Base-by-base conservation (phyloP, 2,797 vertebrate species). In the Synanceia verrucosa region DNA sequence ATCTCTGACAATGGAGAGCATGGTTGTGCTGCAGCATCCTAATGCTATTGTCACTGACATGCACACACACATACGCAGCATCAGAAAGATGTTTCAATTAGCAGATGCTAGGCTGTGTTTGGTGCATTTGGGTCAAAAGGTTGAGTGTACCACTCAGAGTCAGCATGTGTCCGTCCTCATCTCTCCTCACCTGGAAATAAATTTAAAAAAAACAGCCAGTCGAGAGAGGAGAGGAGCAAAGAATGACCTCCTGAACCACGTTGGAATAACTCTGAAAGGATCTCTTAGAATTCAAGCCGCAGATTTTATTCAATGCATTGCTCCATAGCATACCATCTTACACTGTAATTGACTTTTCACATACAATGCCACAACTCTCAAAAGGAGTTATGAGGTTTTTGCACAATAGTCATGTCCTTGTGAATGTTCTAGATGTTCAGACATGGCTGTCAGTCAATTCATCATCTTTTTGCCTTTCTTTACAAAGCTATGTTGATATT, bases 1-100 rank as follows among this genome's bases (percentile, higher is more conserved):
- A 81, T 89, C 89, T 86, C 70, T 84, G 88, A 91, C 87, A 86
- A 86, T 86, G 87, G 86, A 90, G 91, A 81, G 80, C 78, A 31
- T 7, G 65, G 26, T 72, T 78, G 67, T 75, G 77, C 74, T 34
- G 43, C 53, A 21, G 86, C 88, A 90, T 92, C 80, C 81, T 88
- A 90, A 92, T 91, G 83, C 75, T 73, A 53, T 67, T 70, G 73
- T 58, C 53, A 48, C 31, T 11, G 28, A 69, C 43, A 65, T 79
- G 71, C 73, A 67, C 61, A 72, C 65, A 73, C 52, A 71, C 58
- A 58, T 39, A 41, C 50, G 39, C 39, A 23, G 58, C 53, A 66
- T 71, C 60, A 66, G 33, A 44, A 57, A 77, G 68, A 70, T 83
- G 73, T 91, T 90, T 91, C 86, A 91, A 88, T 91, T 87, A 89